Evolutionary conservation across 2,888 invertebrate species (phyloP), one percentile per base, ranked within the genome.

Genomic region (Hoplodrina ambigua): DNA sequence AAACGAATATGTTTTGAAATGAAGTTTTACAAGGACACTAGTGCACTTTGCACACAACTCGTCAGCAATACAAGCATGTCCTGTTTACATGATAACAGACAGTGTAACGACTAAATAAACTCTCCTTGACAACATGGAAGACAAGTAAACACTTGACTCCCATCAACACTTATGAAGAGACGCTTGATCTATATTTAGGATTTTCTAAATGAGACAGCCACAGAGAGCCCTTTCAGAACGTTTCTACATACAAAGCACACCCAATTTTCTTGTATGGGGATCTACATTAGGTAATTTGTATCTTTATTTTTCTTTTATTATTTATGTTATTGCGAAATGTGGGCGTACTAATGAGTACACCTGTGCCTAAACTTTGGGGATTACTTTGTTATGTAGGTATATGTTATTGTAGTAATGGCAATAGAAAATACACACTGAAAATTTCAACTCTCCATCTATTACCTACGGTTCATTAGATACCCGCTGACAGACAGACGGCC

Each of bases 181-280:
- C 11, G 20, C 33, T 19, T 20, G 55, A 46, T 67, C 52, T 66
- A 65, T 72, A 57, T 72, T 74, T 57, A 53, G 50, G 20, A 13
- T 11, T 50, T 54, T 30, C 7, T 50, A 59, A 67, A 46, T 11
- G 44, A 67, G 17, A 0, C 25, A 37, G 11, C 17, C n/a, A 55
- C 41, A 50, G 19, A 41, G 15, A 49, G 15, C 20, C n/a, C 13
- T 57, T 57, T 65, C 17, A 33, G 33, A 19, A 44, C 17, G 52
- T n/a, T 50, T 58, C 37, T 37, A 37, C 37, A 37, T 37, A 37
- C 37, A 8, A 37, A 8, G 37, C 37, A 8, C 4, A 4, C 4
- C 25, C 25, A 25, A 25, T 33, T 33, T 33, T 33, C 33, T 33
- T 33, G 33, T 33, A 5, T 33, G 33, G 25, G 25, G 25, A 25